Evolutionary conservation across 2,113 vertebrate species (phyloP).

Genomic region (Craseonycteris thonglongyai): DNA sequence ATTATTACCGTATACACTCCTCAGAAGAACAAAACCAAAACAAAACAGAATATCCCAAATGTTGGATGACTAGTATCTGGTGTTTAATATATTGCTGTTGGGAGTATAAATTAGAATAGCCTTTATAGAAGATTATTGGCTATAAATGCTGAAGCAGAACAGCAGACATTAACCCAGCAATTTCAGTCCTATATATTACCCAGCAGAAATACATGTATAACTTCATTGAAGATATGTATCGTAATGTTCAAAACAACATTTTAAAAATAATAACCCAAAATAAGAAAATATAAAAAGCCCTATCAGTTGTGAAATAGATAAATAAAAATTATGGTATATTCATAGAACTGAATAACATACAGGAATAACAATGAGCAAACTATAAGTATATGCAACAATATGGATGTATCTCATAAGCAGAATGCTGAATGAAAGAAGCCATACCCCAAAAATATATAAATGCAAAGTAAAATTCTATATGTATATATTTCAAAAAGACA

Average conservation of each 20-base stretch:
- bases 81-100: background rate
- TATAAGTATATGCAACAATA: background rate
- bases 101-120: background rate
- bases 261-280: background rate
- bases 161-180: background rate
- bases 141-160: background rate
- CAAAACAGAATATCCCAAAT: background rate
- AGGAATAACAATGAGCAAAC: background rate
- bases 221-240: background rate
- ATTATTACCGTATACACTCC: background rate
- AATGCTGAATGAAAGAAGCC: background rate
- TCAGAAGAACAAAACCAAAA: background rate
- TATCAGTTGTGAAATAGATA: background rate
- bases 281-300: background rate
- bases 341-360: background rate
- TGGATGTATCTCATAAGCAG: background rate
- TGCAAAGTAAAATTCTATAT: background rate
- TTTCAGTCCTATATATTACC: background rate
- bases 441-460: background rate
- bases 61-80: background rate
- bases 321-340: background rate
- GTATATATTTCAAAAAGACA: background rate
- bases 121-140: background rate
- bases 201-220: background rate
- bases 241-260: background rate